These are phyloP conservation scores for Drosophila bunnanda DNA, from an alignment of 2,888 invertebrate genomes.

Conservation along the genomic window DNA sequence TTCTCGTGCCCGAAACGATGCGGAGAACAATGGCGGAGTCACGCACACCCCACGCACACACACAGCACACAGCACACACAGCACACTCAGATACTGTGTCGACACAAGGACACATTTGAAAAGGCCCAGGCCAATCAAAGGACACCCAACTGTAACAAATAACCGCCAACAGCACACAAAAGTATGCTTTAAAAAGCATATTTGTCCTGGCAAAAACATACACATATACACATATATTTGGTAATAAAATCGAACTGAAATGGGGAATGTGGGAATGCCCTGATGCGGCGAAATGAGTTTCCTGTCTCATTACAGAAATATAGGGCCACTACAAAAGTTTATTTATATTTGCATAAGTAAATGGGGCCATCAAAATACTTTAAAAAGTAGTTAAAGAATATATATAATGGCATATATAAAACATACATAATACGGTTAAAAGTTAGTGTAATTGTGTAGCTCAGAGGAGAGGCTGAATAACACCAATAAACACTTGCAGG, in stretches of 20 bases:
- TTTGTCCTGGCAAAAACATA: slow-evolving; percentile 10
- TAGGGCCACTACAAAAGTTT: slow-evolving; percentile 2
- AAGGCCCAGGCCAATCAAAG: slow-evolving; percentile 67
- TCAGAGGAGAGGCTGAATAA: not conserved
- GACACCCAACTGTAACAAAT: slow-evolving; percentile 48
- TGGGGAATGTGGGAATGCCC: slow-evolving; percentile 14
- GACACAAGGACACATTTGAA: slow-evolving; percentile 44
- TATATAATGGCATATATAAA: not conserved
- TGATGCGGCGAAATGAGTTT: slow-evolving; percentile 2
- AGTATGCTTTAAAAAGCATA: slow-evolving; percentile 36
- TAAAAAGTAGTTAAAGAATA: not conserved
- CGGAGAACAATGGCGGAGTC: slow-evolving; percentile 14
- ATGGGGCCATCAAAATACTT: not conserved
- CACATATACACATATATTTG: slow-evolving; percentile 3
- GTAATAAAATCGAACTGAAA: slow-evolving; percentile 29
- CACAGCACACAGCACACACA: slow-evolving; percentile 15
- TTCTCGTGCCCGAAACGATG: slow-evolving; percentile 32
- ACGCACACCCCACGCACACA: slow-evolving; percentile 36
- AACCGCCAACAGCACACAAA: slow-evolving; percentile 35
- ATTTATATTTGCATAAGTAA: not conserved
- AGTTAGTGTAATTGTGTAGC: not conserved
- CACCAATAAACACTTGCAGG: too few relatives aligned
- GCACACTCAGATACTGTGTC: not conserved
- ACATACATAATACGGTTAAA: not conserved
- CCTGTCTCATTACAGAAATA: not conserved